phyloP scores from a whole-genome alignment of 92 coral and sea anemone species.

The Muricea muricata region DNA sequence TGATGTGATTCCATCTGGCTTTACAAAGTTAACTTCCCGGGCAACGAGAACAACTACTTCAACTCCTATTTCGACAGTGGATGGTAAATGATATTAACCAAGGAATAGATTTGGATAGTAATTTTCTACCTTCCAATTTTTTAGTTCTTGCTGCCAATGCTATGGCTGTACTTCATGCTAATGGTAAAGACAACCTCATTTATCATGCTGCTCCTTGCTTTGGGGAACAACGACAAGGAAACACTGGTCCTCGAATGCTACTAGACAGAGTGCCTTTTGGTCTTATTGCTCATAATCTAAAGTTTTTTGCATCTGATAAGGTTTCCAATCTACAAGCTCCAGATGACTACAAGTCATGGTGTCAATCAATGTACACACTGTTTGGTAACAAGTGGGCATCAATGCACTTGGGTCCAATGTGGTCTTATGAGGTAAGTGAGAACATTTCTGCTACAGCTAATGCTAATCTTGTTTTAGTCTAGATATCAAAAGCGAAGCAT shows the following conservation, averaged over 20 bases:
- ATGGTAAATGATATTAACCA: neutral
- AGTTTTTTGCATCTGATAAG: conserved; percentile 37
- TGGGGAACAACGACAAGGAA: neutral
- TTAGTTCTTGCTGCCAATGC: conserved; percentile 37
- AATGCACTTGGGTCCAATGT: conserved; percentile 68
- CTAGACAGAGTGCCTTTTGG: neutral
- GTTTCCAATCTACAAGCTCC: too few relatives aligned
- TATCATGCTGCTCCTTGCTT: conserved; percentile 53
- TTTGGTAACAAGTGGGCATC: conserved; percentile 60
- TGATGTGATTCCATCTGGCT: conserved; percentile 16
- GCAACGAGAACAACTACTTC: neutral
- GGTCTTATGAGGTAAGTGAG: conserved; percentile 18
- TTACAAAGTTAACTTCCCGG: conserved; percentile 12
- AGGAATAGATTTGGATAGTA: neutral
- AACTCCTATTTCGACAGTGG: neutral
- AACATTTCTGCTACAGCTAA: neutral
- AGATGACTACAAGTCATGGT: conserved; percentile 50
- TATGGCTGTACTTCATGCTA: conserved; percentile 7
- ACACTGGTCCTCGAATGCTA: too few relatives aligned
- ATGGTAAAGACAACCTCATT: conserved; percentile 30
- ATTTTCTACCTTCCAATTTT: conserved; percentile 37
- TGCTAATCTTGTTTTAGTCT: neutral
- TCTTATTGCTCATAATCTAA: neutral
- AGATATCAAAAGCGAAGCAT: neutral
- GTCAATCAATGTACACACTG: conserved; percentile 61